Conservation (phyloP, 2,888 invertebrate species). For the Plagiodera versicolora region DNA sequence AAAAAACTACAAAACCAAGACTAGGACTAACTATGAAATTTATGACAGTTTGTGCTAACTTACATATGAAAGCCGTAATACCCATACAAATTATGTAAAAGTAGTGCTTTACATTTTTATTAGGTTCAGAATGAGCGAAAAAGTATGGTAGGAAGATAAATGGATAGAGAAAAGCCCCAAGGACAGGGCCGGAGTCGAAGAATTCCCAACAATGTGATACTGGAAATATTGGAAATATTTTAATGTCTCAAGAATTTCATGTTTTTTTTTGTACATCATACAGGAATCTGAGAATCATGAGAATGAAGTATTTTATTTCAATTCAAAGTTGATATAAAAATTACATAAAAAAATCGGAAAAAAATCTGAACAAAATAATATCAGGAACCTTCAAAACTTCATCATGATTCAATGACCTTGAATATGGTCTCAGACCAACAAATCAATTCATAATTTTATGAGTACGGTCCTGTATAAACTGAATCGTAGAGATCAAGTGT, state of each 20-base stretch:
- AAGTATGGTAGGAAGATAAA: constrained; percentile 49
- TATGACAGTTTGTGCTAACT: constrained; percentile 29
- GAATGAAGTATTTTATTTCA: no score
- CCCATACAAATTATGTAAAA: constrained; percentile 52
- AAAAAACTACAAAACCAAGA: constrained; percentile 8
- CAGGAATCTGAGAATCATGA: no score
- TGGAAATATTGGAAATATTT: no score
- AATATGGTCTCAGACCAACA: no score
- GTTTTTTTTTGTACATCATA: no score
- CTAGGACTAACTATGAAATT: constrained; percentile 23
- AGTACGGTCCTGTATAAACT: not conserved
- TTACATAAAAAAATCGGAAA: no score
- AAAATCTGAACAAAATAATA: no score
- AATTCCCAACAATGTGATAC: not conserved
- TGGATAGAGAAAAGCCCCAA: constrained; percentile 45
- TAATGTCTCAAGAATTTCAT: no score
- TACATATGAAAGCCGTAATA: constrained; percentile 46
- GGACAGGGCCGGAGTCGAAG: not conserved
- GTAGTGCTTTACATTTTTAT: constrained; percentile 54
- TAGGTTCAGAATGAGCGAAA: constrained; percentile 46
- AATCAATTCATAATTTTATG: not conserved
- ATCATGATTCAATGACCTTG: no score
- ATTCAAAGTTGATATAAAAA: no score
- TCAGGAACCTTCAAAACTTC: no score
- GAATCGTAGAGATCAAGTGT: constrained; percentile 41